phyloP scores from a whole-genome alignment of 1,140 invertebrate genomes.

The Hycleus cichorii region DNA sequence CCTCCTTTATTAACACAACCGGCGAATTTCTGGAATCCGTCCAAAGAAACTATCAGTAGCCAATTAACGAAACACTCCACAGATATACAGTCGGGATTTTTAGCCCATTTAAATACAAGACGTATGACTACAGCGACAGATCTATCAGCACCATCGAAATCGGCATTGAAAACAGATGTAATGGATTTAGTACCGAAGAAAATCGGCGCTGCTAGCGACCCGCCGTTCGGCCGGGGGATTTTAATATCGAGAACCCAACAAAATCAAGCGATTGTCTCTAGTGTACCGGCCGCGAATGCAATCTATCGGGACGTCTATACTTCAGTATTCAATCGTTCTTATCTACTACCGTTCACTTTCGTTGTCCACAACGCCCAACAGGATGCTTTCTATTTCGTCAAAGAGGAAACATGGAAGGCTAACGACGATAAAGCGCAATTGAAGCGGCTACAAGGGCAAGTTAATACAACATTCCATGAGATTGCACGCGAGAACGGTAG shows the following conservation, averaged over 20 bases:
- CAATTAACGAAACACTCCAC: conserved; percentile 45
- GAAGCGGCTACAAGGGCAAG: conserved; percentile 78
- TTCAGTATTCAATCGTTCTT: conserved; percentile 87
- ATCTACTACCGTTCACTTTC: conserved; percentile 80
- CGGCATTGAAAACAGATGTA: conserved; percentile 65
- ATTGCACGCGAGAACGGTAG: conserved; percentile 60
- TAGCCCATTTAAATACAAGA: conserved; percentile 66
- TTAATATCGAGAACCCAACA: conserved; percentile 72
- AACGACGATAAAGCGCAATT: conserved; percentile 81
- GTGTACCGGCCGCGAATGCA: conserved; percentile 77
- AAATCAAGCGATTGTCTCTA: conserved; percentile 74
- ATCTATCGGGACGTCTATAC: conserved; percentile 89
- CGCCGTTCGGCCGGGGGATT: conserved; percentile 86
- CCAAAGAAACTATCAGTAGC: conserved; percentile 44
- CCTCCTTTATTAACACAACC: conserved; percentile 51
- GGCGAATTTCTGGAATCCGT: conserved; percentile 52
- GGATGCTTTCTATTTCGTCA: conserved; percentile 93
- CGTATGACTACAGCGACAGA: conserved; percentile 65
- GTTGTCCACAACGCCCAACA: conserved; percentile 82
- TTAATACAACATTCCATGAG: conserved; percentile 91
- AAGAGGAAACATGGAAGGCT: conserved; percentile 81
- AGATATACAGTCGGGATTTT: conserved; percentile 69
- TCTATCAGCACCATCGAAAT: conserved; percentile 63
- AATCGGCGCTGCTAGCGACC: conserved; percentile 69
- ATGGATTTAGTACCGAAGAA: conserved; percentile 61